Evolutionary conservation across 1,140 invertebrate genomes (phyloP), one percentile per base, ranked within the genome.

Genomic region (Leptoteleia sp.): DNA sequence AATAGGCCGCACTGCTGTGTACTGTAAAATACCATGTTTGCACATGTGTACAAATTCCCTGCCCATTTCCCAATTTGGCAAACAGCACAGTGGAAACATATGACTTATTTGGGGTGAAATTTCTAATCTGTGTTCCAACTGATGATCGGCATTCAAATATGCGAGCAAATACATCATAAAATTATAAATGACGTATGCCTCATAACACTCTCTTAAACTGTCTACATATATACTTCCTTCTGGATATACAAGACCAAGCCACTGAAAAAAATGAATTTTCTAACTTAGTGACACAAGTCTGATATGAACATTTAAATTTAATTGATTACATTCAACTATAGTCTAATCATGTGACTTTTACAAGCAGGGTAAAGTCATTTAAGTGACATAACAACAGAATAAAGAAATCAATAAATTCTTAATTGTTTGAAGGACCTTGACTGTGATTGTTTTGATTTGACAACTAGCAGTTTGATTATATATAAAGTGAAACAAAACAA

Each of bases 141-240:
- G 93, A 88, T 93, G 92, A 81, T 95, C 94, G 78, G 95, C 93
- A 89, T 96, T 94, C 35, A 98, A 90, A 89, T 96, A 98, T 82
- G 96, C 97, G 43, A 98, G 88, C 38, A 99, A 90, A 89, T 96
- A 99, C 84, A 95, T 95, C 96, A 99, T 97, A 84, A 99, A 99
- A 90, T 98, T 98, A 85, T 99, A 99, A 82, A 99, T 99, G 0
- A 98, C 97, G 92, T 97, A 98, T 7, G 94, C 95, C 90, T 99
- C 97, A 85, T 99, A 99, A 86, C 97, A 98, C 91, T 99, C 97
- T 88, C 97, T 91, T 17, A 96, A 86, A 79, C 96, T 96, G 85
- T 99, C 96, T 82, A 98, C 91, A 84, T 98, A 98, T 64, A 98
- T 96, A 12, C 96, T 95, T 72, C 94, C 93, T 79, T 93, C 90